Percentiles rank a stretch among this genome's conserved stretches.
phyloP scores from a whole-genome alignment of 2,797 vertebrate species.

The Spea hammondii region DNA sequence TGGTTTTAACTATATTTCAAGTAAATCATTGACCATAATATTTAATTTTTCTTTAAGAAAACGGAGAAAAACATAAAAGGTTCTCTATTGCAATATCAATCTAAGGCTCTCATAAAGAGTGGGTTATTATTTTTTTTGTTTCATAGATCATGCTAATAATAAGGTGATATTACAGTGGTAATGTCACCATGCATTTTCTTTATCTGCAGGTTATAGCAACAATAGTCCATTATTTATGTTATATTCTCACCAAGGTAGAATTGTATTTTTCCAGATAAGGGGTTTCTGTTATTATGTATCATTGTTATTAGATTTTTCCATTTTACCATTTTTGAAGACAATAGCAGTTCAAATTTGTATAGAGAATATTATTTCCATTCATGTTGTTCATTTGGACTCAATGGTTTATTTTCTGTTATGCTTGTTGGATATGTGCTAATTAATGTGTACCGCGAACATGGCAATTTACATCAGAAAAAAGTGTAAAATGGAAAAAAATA shows the following conservation, averaged over 20 bases:
- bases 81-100: too few species aligned
- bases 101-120: too few species aligned
- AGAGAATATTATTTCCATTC: slow-evolving; percentile 8
- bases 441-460: slow-evolving; percentile 17
- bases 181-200: too few species aligned
- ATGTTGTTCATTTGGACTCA: slow-evolving; percentile 13
- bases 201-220: not conserved
- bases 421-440: slow-evolving; percentile 16
- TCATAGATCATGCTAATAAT: too few species aligned
- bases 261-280: not conserved
- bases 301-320: slow-evolving; percentile 6
- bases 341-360: slow-evolving; percentile 2
- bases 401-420: not conserved
- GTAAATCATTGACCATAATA: too few species aligned
- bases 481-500: slow-evolving; percentile 9
- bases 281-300: not conserved
- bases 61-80: too few species aligned
- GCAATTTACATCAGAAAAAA: slow-evolving; percentile 11
- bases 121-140: too few species aligned
- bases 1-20: too few species aligned
- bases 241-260: not conserved
- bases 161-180: too few species aligned
- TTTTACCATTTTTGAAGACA: not conserved
- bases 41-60: too few species aligned
- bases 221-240: not conserved